Conservation (phyloP, 2,888 invertebrate species). For the Stenchaetothrips biformis region DNA sequence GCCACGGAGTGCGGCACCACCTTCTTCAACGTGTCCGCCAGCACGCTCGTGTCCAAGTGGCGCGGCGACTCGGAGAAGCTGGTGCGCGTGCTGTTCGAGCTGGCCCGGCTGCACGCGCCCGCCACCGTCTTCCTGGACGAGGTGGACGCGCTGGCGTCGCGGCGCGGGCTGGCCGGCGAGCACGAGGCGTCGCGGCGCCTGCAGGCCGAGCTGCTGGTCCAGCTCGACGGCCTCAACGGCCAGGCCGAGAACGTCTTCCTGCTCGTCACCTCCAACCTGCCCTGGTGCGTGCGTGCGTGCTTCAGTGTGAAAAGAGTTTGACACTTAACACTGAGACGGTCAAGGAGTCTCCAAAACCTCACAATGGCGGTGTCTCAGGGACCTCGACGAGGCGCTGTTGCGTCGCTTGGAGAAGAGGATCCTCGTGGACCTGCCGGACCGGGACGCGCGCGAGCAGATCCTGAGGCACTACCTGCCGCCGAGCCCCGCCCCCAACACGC, state of each 20-base stretch:
- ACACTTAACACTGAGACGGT: background rate
- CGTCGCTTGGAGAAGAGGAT: slow-evolving; percentile 84
- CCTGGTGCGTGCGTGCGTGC: slow-evolving; percentile 59
- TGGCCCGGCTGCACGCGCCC: slow-evolving; percentile 79
- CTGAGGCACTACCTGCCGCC: slow-evolving; percentile 59
- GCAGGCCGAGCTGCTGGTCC: slow-evolving; percentile 80
- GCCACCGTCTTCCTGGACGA: slow-evolving; percentile 92
- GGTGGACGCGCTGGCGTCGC: slow-evolving; percentile 76
- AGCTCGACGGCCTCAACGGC: slow-evolving; percentile 76
- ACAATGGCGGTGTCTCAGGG: slow-evolving; percentile 52
- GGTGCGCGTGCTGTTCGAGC: slow-evolving; percentile 79
- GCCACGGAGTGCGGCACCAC: slow-evolving; percentile 73
- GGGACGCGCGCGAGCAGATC: slow-evolving; percentile 60
- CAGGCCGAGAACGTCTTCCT: slow-evolving; percentile 53
- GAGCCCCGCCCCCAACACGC: slow-evolving; percentile 44
- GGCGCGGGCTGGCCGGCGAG: slow-evolving; percentile 50
- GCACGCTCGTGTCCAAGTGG: slow-evolving; percentile 92
- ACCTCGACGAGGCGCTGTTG: slow-evolving; percentile 81
- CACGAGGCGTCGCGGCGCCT: slow-evolving; percentile 84
- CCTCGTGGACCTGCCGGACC: slow-evolving; percentile 69
- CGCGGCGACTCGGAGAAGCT: slow-evolving; percentile 93
- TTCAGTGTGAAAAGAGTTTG: background rate
- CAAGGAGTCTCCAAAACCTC: background rate
- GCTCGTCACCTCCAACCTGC: slow-evolving; percentile 84
- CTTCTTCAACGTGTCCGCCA: slow-evolving; percentile 87